Conservation (phyloP, 2,888 invertebrate genomes). For the Hofmannophila pseudospretella region DNA sequence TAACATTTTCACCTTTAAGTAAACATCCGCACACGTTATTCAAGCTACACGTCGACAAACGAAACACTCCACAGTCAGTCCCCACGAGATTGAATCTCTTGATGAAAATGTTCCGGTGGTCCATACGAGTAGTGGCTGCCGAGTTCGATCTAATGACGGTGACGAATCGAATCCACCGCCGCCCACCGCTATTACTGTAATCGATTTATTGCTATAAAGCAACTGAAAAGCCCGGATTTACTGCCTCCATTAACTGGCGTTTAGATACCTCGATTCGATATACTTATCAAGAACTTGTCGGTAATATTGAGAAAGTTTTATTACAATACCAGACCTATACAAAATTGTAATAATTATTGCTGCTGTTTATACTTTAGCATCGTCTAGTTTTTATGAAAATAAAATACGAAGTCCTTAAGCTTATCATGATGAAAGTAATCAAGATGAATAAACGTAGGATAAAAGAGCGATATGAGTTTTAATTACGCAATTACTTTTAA, state of each 20-base stretch:
- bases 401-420: slow-evolving; percentile 7
- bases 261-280: slow-evolving; percentile 22
- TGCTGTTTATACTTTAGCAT: neutral
- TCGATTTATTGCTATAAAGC: slow-evolving; percentile 58
- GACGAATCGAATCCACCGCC: slow-evolving; percentile 56
- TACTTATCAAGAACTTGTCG: slow-evolving; percentile 11
- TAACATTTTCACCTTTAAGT: no score
- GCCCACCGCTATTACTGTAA: slow-evolving; percentile 56
- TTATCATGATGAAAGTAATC: slow-evolving; percentile 12
- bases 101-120: slow-evolving; percentile 32
- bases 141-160: slow-evolving; percentile 54
- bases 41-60: no score
- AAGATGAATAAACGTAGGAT: slow-evolving; percentile 13
- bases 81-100: neutral
- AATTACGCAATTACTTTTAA: slow-evolving; percentile 73
- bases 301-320: slow-evolving; percentile 4
- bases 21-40: no score
- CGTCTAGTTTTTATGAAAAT: neutral
- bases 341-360: neutral
- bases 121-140: slow-evolving; percentile 33
- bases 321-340: neutral
- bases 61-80: no score
- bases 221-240: slow-evolving; percentile 49
- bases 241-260: slow-evolving; percentile 40
- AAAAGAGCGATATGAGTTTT: slow-evolving; percentile 55